Evolutionary conservation across 2,888 invertebrate genomes (phyloP), one percentile per base, ranked within the genome.

Genomic region (Tyria jacobaeae): DNA sequence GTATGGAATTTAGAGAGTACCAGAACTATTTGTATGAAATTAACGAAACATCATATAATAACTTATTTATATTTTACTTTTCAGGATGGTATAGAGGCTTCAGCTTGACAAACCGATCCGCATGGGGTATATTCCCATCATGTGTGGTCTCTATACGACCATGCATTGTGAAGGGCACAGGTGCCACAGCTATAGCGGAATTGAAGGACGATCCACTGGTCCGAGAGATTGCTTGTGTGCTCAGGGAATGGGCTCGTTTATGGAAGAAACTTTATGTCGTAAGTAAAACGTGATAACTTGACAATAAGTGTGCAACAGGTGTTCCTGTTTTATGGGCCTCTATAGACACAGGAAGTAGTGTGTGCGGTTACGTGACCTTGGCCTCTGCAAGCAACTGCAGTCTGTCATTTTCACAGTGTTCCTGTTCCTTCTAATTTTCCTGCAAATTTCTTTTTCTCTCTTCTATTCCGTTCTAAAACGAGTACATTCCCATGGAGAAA

Each of bases 211-310:
- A 99, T 92, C 96, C 97, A 0, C 96, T 98, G n/a, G 97, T 98
- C 1, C 95, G 96, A 57, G 99, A 99, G 92, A 98, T 98, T 58
- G 97, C 98, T 0, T 96, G 97, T 70, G 98, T 98, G 0, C 93
- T 99, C 50, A 94, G 98, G 83, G 99, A 99, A 96, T 99, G 99
- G 99, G 97, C 97, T 17, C 95, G 97, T 73, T 96, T 98, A 71
- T 99, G 99, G 99, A 98, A 98, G 85, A 96, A 96, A 75, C 95
- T 98, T 51, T 99, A 97, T 95, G 97, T 98, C 95, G 98, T 98
- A 92, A 92, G 96, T 93, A 24, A 24, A 57, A 14, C 7, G 17
- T 34, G 34, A 6, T 24, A 27, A 17, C 14, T 41, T 35, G 1
- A n/a, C n/a, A 34, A 31, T 31, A 31, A 31, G 7, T 31, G 27